Percentiles rank a stretch among this genome's conserved stretches.
phyloP scores from a whole-genome alignment of 2,113 vertebrate species.

The Sander lucioperca region DNA sequence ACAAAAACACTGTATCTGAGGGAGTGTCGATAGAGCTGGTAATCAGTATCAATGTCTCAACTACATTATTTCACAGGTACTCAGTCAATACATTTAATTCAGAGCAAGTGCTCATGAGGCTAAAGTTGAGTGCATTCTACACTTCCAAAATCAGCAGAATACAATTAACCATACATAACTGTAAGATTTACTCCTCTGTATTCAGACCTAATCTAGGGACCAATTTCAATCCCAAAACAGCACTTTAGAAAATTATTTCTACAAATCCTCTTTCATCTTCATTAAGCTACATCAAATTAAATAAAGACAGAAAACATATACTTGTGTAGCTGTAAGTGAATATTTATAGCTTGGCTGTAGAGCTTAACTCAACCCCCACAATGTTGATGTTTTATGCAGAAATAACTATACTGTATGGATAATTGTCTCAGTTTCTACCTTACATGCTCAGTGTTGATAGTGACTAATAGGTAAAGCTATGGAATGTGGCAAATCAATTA shows the following conservation, averaged over 20 bases:
- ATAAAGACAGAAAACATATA: neutral
- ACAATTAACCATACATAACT: neutral
- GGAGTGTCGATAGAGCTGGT: neutral
- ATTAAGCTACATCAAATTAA: neutral
- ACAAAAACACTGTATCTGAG: neutral
- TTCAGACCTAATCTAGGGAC: neutral
- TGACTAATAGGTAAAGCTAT: neutral
- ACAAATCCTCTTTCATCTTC: neutral
- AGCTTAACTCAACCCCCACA: conserved; percentile 6
- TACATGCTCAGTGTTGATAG: neutral
- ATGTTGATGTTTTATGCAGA: neutral
- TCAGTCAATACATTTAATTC: neutral
- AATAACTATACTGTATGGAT: neutral
- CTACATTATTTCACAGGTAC: neutral
- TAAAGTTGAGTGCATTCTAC: neutral
- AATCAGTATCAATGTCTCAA: neutral
- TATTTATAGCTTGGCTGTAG: neutral
- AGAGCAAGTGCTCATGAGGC: neutral
- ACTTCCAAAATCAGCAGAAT: neutral
- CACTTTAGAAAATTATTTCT: neutral
- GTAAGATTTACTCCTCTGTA: neutral
- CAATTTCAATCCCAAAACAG: neutral
- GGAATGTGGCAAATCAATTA: neutral
- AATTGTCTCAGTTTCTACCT: neutral
- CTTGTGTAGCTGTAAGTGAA: neutral